Evolutionary conservation across 2,113 vertebrate species (phyloP).

Genomic region (Indri indri): DNA sequence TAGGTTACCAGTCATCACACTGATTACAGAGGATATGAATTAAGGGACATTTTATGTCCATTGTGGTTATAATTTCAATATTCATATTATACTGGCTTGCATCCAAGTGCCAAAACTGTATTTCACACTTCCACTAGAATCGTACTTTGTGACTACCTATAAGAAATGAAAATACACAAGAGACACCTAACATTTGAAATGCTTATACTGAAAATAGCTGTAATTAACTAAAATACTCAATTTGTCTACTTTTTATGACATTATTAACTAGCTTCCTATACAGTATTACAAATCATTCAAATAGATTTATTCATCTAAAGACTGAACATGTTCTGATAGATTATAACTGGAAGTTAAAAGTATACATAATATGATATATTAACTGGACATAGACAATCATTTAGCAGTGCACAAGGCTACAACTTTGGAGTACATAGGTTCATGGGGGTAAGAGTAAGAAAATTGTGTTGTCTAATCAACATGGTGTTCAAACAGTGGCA

Average conservation of each 20-base stretch:
- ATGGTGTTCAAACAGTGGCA: not conserved
- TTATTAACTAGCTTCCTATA: conserved; percentile 50
- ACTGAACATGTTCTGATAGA: not conserved
- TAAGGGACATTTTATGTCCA: conserved; percentile 22
- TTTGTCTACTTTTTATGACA: conserved; percentile 58
- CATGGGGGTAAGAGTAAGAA: not conserved
- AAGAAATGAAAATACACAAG: conserved; percentile 32
- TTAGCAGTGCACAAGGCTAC: too few species aligned
- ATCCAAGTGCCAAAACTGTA: conserved; percentile 32
- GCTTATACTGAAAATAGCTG: conserved; percentile 47
- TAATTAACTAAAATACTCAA: conserved; percentile 64
- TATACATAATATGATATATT: not conserved
- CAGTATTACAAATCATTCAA: conserved; percentile 58
- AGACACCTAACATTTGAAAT: conserved; percentile 63
- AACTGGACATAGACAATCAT: not conserved
- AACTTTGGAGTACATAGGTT: not conserved
- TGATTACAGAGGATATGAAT: conserved; percentile 15
- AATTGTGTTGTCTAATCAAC: not conserved
- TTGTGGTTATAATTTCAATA: conserved; percentile 57
- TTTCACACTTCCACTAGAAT: conserved; percentile 51
- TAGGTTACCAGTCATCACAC: not conserved
- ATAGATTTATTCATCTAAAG: conserved; percentile 21
- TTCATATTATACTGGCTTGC: not conserved
- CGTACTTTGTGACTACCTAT: conserved; percentile 58
- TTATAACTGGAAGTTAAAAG: not conserved